Conservation (phyloP, 2,113 vertebrate genomes). For the Noctilio leporinus region DNA sequence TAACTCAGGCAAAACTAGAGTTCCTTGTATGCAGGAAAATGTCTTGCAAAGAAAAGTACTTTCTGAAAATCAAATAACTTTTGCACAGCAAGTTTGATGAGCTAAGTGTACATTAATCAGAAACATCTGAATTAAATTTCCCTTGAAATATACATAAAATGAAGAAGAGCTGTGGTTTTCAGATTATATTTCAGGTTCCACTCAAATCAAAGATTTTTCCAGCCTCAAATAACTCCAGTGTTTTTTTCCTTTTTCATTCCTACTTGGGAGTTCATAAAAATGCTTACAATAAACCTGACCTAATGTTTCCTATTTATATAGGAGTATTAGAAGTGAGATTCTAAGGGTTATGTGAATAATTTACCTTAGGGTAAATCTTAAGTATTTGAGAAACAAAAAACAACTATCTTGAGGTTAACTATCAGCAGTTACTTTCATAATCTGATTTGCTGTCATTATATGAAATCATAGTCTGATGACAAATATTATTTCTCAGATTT, state of each 20-base stretch:
- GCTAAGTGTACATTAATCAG: conserved; percentile 64
- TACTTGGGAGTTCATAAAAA: conserved; percentile 64
- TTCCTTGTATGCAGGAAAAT: conserved; percentile 26
- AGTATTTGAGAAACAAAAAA: background rate
- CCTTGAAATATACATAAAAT: conserved; percentile 71
- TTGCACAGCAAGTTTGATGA: conserved; percentile 61
- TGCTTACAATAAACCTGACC: conserved; percentile 32
- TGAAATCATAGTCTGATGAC: background rate
- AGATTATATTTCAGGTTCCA: conserved; percentile 67
- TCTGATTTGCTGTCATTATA: background rate
- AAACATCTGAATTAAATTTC: conserved; percentile 74
- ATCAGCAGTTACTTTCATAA: background rate
- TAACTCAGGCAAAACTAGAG: background rate
- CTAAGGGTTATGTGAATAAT: background rate
- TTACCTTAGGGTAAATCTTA: background rate
- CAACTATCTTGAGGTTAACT: background rate
- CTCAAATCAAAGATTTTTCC: conserved; percentile 59
- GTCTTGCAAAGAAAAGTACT: conserved; percentile 34
- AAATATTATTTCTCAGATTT: background rate
- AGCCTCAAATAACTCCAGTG: conserved; percentile 20
- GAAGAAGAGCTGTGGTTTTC: conserved; percentile 66
- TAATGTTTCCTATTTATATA: conserved; percentile 20
- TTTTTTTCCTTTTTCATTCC: conserved; percentile 36
- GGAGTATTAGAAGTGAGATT: background rate
- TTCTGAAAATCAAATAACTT: conserved; percentile 61